phyloP scores from a whole-genome alignment of 2,888 invertebrate species.

The Xylota sylvarum region DNA sequence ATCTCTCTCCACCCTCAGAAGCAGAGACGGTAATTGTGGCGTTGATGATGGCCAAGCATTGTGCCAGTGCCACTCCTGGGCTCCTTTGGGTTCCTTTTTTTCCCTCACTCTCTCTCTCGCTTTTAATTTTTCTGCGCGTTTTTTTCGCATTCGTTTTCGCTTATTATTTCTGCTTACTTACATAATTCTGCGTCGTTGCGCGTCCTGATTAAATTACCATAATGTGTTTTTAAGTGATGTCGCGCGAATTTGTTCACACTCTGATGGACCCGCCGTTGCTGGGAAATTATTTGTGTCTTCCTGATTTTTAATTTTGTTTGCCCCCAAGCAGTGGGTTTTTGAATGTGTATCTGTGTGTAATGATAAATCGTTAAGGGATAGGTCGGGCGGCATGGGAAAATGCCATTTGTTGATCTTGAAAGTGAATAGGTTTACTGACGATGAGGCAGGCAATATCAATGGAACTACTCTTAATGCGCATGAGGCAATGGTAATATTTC shows the following conservation, averaged over 20 bases:
- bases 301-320: conserved; percentile 39
- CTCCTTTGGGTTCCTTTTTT: neutral
- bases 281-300: conserved; percentile 36
- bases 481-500: no score
- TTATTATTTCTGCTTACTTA: conserved; percentile 43
- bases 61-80: conserved; percentile 34
- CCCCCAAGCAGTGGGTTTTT: conserved; percentile 1
- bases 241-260: conserved; percentile 71
- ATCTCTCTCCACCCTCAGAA: neutral
- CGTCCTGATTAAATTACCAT: conserved; percentile 74
- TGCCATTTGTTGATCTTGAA: no score
- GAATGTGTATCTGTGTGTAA: conserved; percentile 2
- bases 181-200: conserved; percentile 42
- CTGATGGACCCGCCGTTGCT: conserved; percentile 28
- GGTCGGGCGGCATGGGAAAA: neutral
- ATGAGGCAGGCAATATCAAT: neutral
- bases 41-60: conserved; percentile 39
- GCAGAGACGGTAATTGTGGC: conserved; percentile 44
- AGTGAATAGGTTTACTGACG: neutral
- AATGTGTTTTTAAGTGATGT: conserved; percentile 75
- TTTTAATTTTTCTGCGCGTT: neutral
- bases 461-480: no score
- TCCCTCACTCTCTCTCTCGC: neutral
- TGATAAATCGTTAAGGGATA: neutral
- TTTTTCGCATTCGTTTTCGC: conserved; percentile 23